Conservation (phyloP, 2,797 vertebrate genomes). For the Cyclura pinguis region DNA sequence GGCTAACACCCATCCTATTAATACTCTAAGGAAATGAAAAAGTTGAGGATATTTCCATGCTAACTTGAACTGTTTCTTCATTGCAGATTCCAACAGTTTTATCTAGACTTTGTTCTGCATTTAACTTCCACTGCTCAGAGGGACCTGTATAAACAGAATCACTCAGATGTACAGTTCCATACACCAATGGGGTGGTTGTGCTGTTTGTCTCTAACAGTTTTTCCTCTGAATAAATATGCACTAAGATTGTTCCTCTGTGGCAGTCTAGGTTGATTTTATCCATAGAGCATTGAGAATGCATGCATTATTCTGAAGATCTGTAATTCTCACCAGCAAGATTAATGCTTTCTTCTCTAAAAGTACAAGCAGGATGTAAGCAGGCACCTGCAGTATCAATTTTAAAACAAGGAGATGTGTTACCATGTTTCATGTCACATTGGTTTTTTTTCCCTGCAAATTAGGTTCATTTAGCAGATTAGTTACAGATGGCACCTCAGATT, state of each 20-base stretch:
- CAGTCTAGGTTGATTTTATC: slow-evolving; percentile 28
- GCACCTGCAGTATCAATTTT: slow-evolving; percentile 28
- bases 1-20: slow-evolving; percentile 37
- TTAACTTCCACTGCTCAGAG: slow-evolving; percentile 55
- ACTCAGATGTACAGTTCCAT: slow-evolving; percentile 51
- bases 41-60: slow-evolving; percentile 33
- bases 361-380: slow-evolving; percentile 40
- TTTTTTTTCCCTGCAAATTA: slow-evolving; percentile 44
- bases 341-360: slow-evolving; percentile 39
- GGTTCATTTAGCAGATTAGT: slow-evolving; percentile 32
- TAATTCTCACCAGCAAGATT: slow-evolving; percentile 30
- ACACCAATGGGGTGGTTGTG: slow-evolving; percentile 36
- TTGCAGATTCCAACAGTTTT: slow-evolving; percentile 32
- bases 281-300: slow-evolving; percentile 51
- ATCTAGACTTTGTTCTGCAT: slow-evolving; percentile 33
- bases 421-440: slow-evolving; percentile 29
- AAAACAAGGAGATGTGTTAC: slow-evolving; percentile 9
- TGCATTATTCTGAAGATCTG: slow-evolving; percentile 12
- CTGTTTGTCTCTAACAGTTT: not conserved
- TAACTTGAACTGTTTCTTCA: slow-evolving; percentile 50
- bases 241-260: slow-evolving; percentile 36
- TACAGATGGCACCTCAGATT: slow-evolving; percentile 6
- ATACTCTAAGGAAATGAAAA: slow-evolving; percentile 46
- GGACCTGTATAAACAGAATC: slow-evolving; percentile 66
- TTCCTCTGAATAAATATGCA: slow-evolving; percentile 54